Evolutionary conservation across 2,888 invertebrate species (phyloP), one percentile per base, ranked within the genome.

Genomic region (Eubasilissa splendida): DNA sequence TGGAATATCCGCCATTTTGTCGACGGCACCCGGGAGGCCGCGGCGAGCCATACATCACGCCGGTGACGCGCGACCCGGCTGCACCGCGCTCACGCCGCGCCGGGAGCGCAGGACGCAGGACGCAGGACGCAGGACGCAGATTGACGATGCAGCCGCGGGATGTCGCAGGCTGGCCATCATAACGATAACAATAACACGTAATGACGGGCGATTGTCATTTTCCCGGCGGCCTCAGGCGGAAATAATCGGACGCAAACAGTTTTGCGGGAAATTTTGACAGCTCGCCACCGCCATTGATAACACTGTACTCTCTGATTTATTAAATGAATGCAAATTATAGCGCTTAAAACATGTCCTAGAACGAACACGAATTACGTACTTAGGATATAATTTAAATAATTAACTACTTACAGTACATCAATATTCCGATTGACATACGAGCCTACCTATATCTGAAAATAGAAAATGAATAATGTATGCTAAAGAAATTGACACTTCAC

Each of bases 171-270:
- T 10, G 70, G 52, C 54, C 53, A 52, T 52, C 70, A 70, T 71
- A 80, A 79, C 82, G 76, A 80, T 77, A 83, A 83, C 83, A 83
- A 83, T 83, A 80, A 83, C 79, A 42, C 82, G 80, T 82, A 83
- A 83, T 83, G 80, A 82, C 80, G 80, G 74, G 60, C 56, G 75
- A 58, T 74, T 77, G 81, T 80, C 66, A 76, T 79, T 73, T 77
- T 70, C 66, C 58, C 71, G 74, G n/a, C 54, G 65, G 70, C 63
- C 63, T 33, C 68, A 65, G 79, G 73, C 71, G 82, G 73, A 42
- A 31, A 14, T 22, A 52, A 75, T 42, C 60, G 60, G 60, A 63
- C 42, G 31, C 52, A 59, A 74, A 75, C 63, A 75, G 52, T 75
- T 75, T 75, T 50, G 50, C 10, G 33, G 56, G 56, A 73, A 73